Base-by-base conservation (phyloP, 2,888 invertebrate genomes). In the Phlogophora meticulosa region DNA sequence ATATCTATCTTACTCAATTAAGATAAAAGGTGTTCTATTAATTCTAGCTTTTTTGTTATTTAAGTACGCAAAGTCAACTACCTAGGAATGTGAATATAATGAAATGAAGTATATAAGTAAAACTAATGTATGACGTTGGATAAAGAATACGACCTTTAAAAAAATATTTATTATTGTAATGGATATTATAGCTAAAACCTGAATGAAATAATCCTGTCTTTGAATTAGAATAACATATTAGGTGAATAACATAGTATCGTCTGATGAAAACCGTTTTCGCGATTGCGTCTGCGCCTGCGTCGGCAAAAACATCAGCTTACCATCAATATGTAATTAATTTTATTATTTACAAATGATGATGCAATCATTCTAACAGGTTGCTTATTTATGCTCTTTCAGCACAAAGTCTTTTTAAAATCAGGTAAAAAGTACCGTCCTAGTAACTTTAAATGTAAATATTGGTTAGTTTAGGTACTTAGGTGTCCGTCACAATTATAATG, bases 221-320 rank as follows among this genome's bases (percentile, higher is more conserved):
- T 78, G 66, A 62, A 55, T 45, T 34, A 43, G 36, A 28, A 48
- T 40, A 5, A 59, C 22, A n/a, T 55, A 55, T 43, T 58, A 61
- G 7, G 48, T 53, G 57, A 60, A 61, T 46, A 45, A 46, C 36
- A 58, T 60, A 57, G 22, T 48, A 57, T 61, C 17, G 62, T 76
- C 77, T 88, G 88, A 88, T 74, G 88, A 83, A 89, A 89, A 84
- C 53, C 74, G 72, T 85, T 86, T 85, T 86, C 57, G 51, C 38
- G 76, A 83, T 89, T 89, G 80, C 87, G 65, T 67, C n/a, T 55
- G 80, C 86, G 62, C 58, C 20, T 51, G 65, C 45, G 15, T 52
- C 45, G 36, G 56, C 49, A 55, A 72, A 64, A 72, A 78, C 56
- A 72, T 57, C 61, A 64, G 59, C 48, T 65, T 53, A 34, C 36